Conservation (phyloP, 2,113 vertebrate species). For the Dromas ardeola region DNA sequence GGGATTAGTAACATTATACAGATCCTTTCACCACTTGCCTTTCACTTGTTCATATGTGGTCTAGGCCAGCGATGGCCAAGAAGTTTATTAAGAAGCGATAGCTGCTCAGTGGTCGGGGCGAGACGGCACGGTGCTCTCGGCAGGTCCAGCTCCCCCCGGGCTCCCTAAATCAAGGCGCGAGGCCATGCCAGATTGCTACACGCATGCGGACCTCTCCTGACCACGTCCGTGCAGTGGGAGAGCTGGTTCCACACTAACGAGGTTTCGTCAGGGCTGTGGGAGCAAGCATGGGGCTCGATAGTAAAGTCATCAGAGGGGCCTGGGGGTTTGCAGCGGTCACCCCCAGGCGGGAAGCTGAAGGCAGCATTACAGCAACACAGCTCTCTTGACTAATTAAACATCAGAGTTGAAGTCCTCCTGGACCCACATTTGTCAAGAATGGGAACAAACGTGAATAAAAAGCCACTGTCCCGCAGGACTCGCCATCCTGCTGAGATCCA, state of each 20-base stretch:
- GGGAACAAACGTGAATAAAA: not conserved
- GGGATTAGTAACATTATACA: slow-evolving; percentile 55
- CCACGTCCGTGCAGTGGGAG: rapidly evolving
- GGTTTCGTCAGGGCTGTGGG: not conserved
- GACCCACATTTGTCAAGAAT: not conserved
- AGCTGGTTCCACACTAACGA: not conserved
- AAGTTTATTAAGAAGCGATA: slow-evolving; percentile 42
- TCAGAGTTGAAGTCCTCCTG: not conserved
- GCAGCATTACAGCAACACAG: not conserved
- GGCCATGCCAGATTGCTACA: not conserved
- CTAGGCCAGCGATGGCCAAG: slow-evolving; percentile 15
- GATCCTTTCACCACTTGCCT: slow-evolving; percentile 69
- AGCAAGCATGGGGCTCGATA: rapidly evolving
- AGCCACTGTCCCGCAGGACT: rapidly evolving
- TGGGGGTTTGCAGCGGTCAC: not conserved
- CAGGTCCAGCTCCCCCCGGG: not conserved
- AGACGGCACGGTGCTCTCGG: not conserved
- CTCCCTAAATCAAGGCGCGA: not conserved
- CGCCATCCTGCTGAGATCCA: not conserved
- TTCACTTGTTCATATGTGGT: slow-evolving; percentile 58
- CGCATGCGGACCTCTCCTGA: not conserved
- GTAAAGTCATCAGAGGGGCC: not conserved
- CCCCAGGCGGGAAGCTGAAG: not conserved
- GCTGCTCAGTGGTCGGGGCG: not conserved
- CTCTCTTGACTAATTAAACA: not conserved